These are phyloP conservation scores for Azemiops feae DNA, from an alignment of 2,113 vertebrate species.

Conservation along the genomic window DNA sequence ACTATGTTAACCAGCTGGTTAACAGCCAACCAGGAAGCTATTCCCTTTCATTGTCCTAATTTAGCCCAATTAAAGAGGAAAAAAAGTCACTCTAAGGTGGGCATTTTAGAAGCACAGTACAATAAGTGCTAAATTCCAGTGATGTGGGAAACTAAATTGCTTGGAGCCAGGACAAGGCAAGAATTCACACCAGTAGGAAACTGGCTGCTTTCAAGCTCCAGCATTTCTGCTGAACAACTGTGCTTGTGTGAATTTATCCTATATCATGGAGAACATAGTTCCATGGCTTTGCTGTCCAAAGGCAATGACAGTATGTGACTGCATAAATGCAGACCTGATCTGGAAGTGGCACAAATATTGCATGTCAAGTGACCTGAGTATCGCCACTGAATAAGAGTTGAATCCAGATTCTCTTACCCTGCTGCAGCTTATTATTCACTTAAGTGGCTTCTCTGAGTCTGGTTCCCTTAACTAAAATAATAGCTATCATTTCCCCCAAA, in stretches of 20 bases:
- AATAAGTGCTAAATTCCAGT: not conserved
- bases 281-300: not conserved
- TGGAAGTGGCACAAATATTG: not conserved
- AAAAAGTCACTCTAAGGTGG: not conserved
- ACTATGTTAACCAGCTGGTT: not conserved
- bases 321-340: not conserved
- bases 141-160: not conserved
- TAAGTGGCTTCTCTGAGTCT: not conserved
- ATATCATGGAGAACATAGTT: not conserved
- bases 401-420: not conserved
- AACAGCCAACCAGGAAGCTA: not conserved
- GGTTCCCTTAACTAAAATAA: not conserved
- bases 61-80: not conserved
- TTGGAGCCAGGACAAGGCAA: not conserved
- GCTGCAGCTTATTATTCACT: not conserved
- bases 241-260: not conserved
- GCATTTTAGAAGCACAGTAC: not conserved
- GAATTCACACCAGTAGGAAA: not conserved
- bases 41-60: not conserved
- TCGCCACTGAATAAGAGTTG: not conserved
- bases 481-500: not conserved
- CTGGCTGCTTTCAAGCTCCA: not conserved
- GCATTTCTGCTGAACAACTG: not conserved
- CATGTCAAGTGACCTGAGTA: not conserved
- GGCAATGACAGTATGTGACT: not conserved